Base-by-base conservation (phyloP, 2,797 vertebrate genomes). In the Dermochelys coriacea region DNA sequence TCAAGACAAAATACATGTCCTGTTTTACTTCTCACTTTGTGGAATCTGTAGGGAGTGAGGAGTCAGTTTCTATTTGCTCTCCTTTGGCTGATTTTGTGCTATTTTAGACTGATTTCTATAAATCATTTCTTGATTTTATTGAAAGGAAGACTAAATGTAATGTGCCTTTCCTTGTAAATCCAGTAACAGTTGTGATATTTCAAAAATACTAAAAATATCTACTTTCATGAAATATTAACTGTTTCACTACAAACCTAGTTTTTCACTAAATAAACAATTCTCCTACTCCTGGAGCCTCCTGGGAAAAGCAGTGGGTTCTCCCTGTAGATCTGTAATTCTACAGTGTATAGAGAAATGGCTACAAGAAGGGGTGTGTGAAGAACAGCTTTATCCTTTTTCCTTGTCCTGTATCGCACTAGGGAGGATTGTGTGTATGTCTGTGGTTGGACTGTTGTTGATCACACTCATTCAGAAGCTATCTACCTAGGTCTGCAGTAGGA, bases 181-280 rank as follows among this genome's bases (percentile, higher is more conserved):
- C 98, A 98, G 98, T 98, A 98, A 98, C 97, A 98, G 97, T 93
- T 98, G 98, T 98, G 98, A 97, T 98, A 98, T 98, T 98, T 98
- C 97, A 98, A 98, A 98, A 98, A 98, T 98, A 98, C 98, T 98
- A 98, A 98, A 98, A 98, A 98, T 98, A 98, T 98, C 98, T 98
- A 98, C 98, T 98, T 98, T 98, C 98, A 98, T 98, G 98, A 98
- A 98, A 98, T 98, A 98, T 97, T 98, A 98, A 98, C 98, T 98
- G 98, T 98, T 98, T 98, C 98, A 98, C 98, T 98, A 98, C 98
- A 98, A 98, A 98, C 98, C 98, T 98, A 98, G 95, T 98, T 98
- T 98, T 98, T 98, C 98, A 98, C 98, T 98, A 98, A 98, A 98
- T 98, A 98, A 98, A 98, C 98, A 98, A 97, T 64, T 97, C 98